A percentile compares a stretch with the other conserved stretches of the same genome.
Evolutionary conservation across 2,888 invertebrate genomes (phyloP).

Genomic region (Anorthoa munda): DNA sequence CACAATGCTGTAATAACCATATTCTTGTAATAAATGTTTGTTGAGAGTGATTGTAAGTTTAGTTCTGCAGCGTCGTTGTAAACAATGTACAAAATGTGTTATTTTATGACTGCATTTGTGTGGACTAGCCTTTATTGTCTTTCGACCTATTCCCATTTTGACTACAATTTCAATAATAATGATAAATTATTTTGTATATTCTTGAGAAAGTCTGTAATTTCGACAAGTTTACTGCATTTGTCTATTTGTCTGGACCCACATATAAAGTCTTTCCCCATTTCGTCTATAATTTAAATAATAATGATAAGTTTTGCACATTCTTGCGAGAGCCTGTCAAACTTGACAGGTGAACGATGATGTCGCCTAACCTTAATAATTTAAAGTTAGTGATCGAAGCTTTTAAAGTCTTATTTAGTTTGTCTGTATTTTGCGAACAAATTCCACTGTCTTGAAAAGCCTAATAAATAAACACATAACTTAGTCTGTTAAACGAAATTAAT

Average conservation of each 20-base stretch:
- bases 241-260: slow-evolving; percentile 6
- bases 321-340: background rate
- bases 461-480: slow-evolving; percentile 6
- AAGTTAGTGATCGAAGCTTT: background rate
- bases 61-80: slow-evolving; percentile 3
- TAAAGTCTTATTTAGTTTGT: background rate
- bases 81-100: slow-evolving; percentile 20
- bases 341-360: background rate
- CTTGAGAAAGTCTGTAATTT: background rate
- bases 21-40: slow-evolving; percentile 44
- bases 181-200: background rate
- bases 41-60: slow-evolving; percentile 25
- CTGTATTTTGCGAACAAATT: background rate
- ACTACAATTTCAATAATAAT: slow-evolving; percentile 24
- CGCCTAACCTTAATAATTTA: background rate
- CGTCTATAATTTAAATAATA: slow-evolving; percentile 26
- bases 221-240: too few relatives aligned
- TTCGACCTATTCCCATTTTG: slow-evolving; percentile 2
- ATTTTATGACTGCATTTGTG: slow-evolving; percentile 2
- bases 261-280: slow-evolving; percentile 8
- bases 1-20: slow-evolving; percentile 41
- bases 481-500: slow-evolving; percentile 9
- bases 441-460: background rate
- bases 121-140: slow-evolving; percentile 22
- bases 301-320: background rate